phyloP scores from a whole-genome alignment of 2,797 vertebrate genomes.

The Lutjanus argentimaculatus region DNA sequence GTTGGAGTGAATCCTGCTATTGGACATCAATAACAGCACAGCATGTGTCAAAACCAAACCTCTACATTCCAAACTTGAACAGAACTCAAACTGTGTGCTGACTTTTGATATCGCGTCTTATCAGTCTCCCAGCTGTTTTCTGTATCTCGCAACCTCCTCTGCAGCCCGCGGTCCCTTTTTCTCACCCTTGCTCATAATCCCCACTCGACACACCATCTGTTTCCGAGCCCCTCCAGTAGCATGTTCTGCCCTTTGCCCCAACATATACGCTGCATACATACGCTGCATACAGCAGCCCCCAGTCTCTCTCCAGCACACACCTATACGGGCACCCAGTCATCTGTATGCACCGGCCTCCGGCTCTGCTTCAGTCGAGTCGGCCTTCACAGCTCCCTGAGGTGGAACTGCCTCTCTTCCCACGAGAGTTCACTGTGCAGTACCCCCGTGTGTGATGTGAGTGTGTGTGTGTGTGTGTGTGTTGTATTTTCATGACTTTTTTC shows the following conservation, averaged over 20 bases:
- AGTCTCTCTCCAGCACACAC: slow-evolving; percentile 10
- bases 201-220: slow-evolving; percentile 51
- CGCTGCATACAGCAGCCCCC: not conserved
- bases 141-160: not conserved
- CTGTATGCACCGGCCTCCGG: slow-evolving; percentile 62
- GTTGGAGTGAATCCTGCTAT: not conserved
- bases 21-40: slow-evolving; percentile 1
- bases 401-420: slow-evolving; percentile 64
- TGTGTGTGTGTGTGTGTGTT: slow-evolving; percentile 19
- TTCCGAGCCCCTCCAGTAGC: not conserved
- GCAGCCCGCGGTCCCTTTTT: not conserved
- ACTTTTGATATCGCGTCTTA: slow-evolving; percentile 22
- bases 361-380: slow-evolving; percentile 42
- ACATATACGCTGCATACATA: slow-evolving; percentile 24
- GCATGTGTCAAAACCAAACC: not conserved
- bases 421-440: slow-evolving; percentile 47
- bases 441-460: slow-evolving; percentile 32
- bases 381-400: slow-evolving; percentile 76
- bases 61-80: not conserved
- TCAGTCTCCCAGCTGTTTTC: slow-evolving; percentile 14
- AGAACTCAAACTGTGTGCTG: slow-evolving; percentile 15
- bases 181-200: not conserved
- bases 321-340: slow-evolving; percentile 42
- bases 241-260: slow-evolving; percentile 40
- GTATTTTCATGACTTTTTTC: slow-evolving; percentile 35